Evolutionary conservation across 2,113 vertebrate species (phyloP).

Genomic region (Trichomycterus rosablanca): DNA sequence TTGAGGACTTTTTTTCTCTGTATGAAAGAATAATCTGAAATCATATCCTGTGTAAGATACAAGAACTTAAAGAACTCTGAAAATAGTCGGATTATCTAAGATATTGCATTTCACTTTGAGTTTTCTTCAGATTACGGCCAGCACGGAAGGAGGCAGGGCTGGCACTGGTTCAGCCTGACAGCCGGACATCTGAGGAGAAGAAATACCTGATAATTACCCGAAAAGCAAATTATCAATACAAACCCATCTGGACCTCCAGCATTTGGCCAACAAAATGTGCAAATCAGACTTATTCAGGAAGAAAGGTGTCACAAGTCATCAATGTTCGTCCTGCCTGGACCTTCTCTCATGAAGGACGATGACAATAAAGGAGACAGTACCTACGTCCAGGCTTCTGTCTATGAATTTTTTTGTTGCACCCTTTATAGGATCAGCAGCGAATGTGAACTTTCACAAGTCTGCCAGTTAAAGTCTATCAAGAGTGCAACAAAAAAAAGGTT

Average conservation of each 20-base stretch:
- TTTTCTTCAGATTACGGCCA: conserved; percentile 61
- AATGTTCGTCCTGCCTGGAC: conserved; percentile 88
- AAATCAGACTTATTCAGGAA: conserved; percentile 48
- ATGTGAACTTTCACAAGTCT: conserved; percentile 69
- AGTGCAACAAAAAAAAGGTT: conserved; percentile 65
- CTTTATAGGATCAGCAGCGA: conserved; percentile 67
- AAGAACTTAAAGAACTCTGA: conserved; percentile 20
- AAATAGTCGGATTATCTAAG: conserved; percentile 73
- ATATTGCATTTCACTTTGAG: conserved; percentile 70
- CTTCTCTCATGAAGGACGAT: conserved; percentile 60
- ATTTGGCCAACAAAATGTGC: conserved; percentile 50
- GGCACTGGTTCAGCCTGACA: conserved; percentile 73
- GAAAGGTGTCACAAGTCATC: conserved; percentile 71
- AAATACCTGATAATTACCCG: conserved; percentile 37
- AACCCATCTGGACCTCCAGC: conserved; percentile 57
- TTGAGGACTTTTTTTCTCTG: conserved; percentile 31
- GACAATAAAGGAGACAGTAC: conserved; percentile 54
- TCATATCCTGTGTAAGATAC: conserved; percentile 81
- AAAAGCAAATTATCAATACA: conserved; percentile 53
- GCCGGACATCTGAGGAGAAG: conserved; percentile 61
- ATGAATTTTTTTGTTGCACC: conserved; percentile 66
- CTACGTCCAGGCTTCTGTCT: conserved; percentile 65
- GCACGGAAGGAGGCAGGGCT: conserved; percentile 58
- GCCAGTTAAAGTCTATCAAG: conserved; percentile 59
- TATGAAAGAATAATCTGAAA: conserved; percentile 47